These are phyloP conservation scores for Chesias legatella DNA, from an alignment of 2,888 invertebrate genomes.

Conservation along the genomic window DNA sequence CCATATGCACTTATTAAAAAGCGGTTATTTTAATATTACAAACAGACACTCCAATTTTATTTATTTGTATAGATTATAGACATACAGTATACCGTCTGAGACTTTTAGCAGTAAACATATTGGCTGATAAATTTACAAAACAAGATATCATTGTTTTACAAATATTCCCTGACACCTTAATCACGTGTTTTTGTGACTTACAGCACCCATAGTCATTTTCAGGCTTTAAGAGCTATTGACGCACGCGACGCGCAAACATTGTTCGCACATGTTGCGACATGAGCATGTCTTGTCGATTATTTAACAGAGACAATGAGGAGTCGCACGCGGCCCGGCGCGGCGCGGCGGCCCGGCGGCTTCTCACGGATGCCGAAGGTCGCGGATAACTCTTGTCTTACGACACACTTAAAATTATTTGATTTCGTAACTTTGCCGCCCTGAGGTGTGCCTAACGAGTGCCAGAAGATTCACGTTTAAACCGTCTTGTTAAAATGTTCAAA, in stretches of 20 bases:
- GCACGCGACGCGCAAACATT: constrained; percentile 53
- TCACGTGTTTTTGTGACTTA: not conserved
- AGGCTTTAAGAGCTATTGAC: constrained; percentile 40
- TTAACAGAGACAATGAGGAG: constrained; percentile 72
- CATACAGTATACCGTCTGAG: too few relatives aligned
- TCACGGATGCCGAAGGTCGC: constrained; percentile 76
- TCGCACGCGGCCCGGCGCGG: constrained; percentile 58
- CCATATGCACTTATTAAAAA: too few relatives aligned
- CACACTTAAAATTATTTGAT: constrained; percentile 75
- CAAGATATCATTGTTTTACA: too few relatives aligned
- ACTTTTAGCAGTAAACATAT: too few relatives aligned
- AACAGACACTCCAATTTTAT: too few relatives aligned
- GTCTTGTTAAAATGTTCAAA: constrained; percentile 18
- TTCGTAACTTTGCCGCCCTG: constrained; percentile 65
- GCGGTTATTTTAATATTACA: too few relatives aligned
- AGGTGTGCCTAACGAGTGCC: constrained; percentile 44
- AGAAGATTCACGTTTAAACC: constrained; percentile 26
- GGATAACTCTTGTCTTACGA: constrained; percentile 70
- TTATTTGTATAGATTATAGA: too few relatives aligned
- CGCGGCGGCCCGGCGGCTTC: constrained; percentile 60
- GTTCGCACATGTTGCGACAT: constrained; percentile 55
- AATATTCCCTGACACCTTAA: too few relatives aligned
- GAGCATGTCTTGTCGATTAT: constrained; percentile 70
- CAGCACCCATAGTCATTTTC: constrained; percentile 24
- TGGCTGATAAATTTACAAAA: too few relatives aligned